These are phyloP conservation scores for Brachyalestes nurse DNA, from an alignment of 2,797 vertebrate species.

Conservation along the genomic window DNA sequence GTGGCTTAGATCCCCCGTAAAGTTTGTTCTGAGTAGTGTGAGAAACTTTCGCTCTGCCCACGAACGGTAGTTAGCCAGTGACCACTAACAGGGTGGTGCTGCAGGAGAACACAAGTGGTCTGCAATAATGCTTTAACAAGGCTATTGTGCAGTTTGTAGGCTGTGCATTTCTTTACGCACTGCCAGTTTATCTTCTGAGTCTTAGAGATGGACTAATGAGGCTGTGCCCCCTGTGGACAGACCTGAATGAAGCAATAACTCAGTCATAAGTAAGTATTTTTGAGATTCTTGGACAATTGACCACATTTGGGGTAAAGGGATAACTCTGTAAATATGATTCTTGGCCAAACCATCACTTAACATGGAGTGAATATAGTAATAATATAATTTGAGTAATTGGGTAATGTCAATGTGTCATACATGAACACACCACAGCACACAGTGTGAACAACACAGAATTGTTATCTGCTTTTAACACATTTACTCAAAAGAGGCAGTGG, in stretches of 20 bases:
- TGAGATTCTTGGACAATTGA: too few species aligned
- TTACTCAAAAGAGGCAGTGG: too few species aligned
- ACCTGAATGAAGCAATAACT: background rate
- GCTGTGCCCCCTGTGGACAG: background rate
- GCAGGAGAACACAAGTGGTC: conserved; percentile 32
- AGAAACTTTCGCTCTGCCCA: conserved; percentile 29
- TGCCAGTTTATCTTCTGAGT: background rate
- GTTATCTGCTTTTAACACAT: too few species aligned
- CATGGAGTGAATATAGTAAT: too few species aligned
- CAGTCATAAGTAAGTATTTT: background rate
- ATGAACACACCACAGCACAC: too few species aligned
- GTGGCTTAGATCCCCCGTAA: conserved; percentile 8
- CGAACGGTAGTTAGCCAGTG: conserved; percentile 16
- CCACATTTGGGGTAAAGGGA: too few species aligned
- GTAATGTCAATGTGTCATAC: too few species aligned
- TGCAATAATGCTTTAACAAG: conserved; percentile 24
- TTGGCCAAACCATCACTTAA: too few species aligned
- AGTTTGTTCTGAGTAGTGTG: background rate
- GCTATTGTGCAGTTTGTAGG: conserved; percentile 28
- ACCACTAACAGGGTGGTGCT: conserved; percentile 51
- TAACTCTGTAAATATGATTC: too few species aligned
- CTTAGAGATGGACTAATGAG: background rate
- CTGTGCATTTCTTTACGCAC: background rate
- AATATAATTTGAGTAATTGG: too few species aligned
- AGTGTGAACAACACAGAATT: too few species aligned